Percentiles rank a stretch among this genome's conserved stretches.
Conservation (phyloP, 1,140 invertebrate genomes). For the Gonioctena quinquepunctata region DNA sequence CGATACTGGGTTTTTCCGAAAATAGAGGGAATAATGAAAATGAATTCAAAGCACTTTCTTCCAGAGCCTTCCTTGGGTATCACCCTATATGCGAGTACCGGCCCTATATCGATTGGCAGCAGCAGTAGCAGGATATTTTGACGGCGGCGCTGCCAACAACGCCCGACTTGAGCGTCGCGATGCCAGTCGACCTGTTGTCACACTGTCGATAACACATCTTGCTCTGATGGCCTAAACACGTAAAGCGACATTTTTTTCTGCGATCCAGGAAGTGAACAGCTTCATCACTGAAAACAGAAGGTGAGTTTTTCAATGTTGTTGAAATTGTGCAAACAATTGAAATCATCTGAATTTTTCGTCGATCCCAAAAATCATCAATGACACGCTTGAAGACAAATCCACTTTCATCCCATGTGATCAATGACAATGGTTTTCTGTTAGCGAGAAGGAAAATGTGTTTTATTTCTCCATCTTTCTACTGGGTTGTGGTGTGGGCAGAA, state of each 20-base stretch:
- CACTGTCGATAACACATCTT: slow-evolving; percentile 15
- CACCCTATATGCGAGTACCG: not conserved
- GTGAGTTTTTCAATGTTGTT: no score
- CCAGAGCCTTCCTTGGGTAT: not conserved
- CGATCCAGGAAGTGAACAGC: not conserved
- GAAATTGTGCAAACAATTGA: no score
- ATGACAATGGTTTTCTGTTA: no score
- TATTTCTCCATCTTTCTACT: no score
- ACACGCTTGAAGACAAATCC: no score
- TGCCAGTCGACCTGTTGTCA: slow-evolving; percentile 43
- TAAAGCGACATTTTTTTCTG: not conserved
- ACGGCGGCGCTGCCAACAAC: slow-evolving; percentile 21
- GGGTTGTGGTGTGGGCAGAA: no score
- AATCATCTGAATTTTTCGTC: no score
- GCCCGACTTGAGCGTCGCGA: slow-evolving; percentile 24
- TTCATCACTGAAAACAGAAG: not conserved
- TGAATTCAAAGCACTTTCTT: not conserved
- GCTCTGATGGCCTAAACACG: slow-evolving; percentile 29
- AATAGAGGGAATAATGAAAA: no score
- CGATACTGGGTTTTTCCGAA: no score
- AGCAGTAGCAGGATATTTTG: not conserved
- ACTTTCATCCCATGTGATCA: no score
- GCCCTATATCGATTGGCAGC: not conserved
- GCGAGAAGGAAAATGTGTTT: no score
- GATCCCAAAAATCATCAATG: no score